Conservation (phyloP, 2,113 vertebrate species). For the Gobio gobio region DNA sequence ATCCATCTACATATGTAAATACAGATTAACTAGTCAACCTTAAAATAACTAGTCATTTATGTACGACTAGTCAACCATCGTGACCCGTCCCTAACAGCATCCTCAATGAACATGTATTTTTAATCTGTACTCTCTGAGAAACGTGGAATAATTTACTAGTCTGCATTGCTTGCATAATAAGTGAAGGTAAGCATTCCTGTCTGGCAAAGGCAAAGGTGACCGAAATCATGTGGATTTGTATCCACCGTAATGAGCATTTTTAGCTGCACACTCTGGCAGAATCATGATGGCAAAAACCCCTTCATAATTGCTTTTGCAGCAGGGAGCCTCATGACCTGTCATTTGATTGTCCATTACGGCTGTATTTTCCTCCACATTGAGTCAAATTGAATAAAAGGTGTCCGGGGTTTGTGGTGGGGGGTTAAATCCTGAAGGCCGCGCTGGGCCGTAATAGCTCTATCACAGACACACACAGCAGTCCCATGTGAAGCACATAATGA, state of each 20-base stretch:
- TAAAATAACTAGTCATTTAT: too few relatives aligned
- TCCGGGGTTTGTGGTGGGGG: conserved; percentile 33
- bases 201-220: conserved; percentile 45
- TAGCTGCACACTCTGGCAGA: conserved; percentile 37
- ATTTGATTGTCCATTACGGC: conserved; percentile 57
- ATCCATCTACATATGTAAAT: too few relatives aligned
- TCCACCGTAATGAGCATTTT: conserved; percentile 49
- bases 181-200: conserved; percentile 35
- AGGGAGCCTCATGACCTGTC: conserved; percentile 57
- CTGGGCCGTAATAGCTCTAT: conserved; percentile 49
- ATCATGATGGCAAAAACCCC: conserved; percentile 50
- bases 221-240: conserved; percentile 11
- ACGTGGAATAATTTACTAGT: not conserved
- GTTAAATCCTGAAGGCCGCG: conserved; percentile 41
- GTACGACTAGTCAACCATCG: not conserved
- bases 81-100: not conserved
- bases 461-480: conserved; percentile 19
- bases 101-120: not conserved
- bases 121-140: not conserved
- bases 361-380: conserved; percentile 53
- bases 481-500: conserved; percentile 54
- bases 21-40: too few relatives aligned
- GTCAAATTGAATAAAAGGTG: conserved; percentile 58
- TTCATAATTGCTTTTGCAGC: conserved; percentile 49
- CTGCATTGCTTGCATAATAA: conserved; percentile 38